phyloP scores from a whole-genome alignment of 2,113 vertebrate species.

The Acrocephalus arundinaceus region DNA sequence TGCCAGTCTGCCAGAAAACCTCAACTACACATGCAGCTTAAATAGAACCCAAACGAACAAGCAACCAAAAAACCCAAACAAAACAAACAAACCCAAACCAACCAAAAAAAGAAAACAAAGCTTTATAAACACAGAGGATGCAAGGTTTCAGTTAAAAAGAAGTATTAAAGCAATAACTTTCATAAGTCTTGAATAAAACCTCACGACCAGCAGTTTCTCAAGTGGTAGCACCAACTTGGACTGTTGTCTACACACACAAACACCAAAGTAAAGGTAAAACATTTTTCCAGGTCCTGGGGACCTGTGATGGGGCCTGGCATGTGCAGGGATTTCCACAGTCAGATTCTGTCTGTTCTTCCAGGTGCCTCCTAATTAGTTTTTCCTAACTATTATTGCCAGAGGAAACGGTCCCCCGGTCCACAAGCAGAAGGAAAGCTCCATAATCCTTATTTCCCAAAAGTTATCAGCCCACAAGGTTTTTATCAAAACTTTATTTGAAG shows the following conservation, averaged over 20 bases:
- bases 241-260: background rate
- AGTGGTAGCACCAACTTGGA: too few relatives aligned
- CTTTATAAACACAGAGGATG: background rate
- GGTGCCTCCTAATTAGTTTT: background rate
- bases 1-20: background rate
- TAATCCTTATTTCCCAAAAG: background rate
- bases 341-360: background rate
- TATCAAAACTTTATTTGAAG: background rate
- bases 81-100: background rate
- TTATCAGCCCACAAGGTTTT: background rate
- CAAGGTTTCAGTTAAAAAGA: background rate
- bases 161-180: background rate
- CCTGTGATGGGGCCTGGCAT: accelerated
- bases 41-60: background rate
- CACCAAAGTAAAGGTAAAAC: background rate
- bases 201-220: background rate
- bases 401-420: background rate
- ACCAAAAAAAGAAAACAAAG: background rate
- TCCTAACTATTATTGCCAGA: background rate
- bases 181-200: background rate
- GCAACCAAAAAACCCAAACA: background rate
- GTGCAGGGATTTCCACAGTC: background rate
- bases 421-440: background rate
- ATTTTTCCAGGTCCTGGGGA: background rate
- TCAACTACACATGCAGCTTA: background rate